Conservation (phyloP, 2,797 vertebrate genomes). For the Australoheros facetus region DNA sequence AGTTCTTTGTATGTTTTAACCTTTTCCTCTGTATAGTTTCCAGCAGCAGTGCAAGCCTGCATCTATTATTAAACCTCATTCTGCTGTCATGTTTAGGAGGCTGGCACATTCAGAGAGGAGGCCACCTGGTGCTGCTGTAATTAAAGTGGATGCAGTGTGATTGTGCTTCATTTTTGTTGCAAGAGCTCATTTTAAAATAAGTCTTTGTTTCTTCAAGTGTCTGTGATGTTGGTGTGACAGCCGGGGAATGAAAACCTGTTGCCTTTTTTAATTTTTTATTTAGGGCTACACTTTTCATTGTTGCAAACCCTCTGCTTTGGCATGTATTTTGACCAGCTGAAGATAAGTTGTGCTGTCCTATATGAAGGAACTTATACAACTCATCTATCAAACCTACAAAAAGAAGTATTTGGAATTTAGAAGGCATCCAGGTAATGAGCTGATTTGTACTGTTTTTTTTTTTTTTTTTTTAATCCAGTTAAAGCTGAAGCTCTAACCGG, state of each 20-base stretch:
- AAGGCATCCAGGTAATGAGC: too few species aligned
- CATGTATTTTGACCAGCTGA: too few species aligned
- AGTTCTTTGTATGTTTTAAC: not conserved
- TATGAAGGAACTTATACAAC: not conserved
- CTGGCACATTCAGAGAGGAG: not conserved
- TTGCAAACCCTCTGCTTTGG: too few species aligned
- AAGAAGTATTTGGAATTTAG: not conserved
- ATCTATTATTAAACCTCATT: not conserved
- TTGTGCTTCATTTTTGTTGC: not conserved
- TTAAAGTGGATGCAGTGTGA: not conserved
- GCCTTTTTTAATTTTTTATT: not conserved
- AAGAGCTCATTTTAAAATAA: not conserved
- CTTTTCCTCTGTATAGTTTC: not conserved
- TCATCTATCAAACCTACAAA: not conserved
- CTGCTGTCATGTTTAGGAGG: not conserved
- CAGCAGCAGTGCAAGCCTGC: not conserved
- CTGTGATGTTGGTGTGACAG: not conserved
- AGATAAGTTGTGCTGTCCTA: fast-evolving
- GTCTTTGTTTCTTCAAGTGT: not conserved
- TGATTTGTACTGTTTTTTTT: too few species aligned
- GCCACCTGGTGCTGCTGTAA: not conserved
- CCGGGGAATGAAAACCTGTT: not conserved
- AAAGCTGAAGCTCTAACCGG: too few species aligned
- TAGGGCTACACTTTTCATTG: too few species aligned
- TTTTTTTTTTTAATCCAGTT: too few species aligned